Evolutionary conservation across 2,113 vertebrate species (phyloP).

Genomic region (Camelus dromedarius): DNA sequence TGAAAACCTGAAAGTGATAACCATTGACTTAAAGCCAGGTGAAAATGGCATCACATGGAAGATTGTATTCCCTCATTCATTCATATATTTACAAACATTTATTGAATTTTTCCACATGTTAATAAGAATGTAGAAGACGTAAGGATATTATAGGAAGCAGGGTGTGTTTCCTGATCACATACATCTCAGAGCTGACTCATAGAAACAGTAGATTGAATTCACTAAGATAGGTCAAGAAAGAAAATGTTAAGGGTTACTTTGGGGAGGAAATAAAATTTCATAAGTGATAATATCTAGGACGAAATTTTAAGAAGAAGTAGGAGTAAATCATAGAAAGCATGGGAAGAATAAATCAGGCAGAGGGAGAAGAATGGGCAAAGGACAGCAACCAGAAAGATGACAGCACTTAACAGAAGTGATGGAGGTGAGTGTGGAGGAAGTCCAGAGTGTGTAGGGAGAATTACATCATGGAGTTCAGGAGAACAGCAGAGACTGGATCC

Average conservation of each 20-base stretch:
- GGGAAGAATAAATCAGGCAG: background rate
- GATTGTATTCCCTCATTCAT: background rate
- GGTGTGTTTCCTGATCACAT: background rate
- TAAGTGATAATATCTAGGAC: no score
- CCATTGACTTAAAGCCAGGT: background rate
- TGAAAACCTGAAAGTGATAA: background rate
- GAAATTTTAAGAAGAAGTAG: background rate
- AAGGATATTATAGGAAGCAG: background rate
- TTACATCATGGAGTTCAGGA: no score
- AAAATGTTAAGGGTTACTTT: no score
- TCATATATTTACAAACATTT: background rate
- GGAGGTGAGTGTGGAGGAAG: background rate
- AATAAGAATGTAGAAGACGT: background rate
- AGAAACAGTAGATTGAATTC: background rate
- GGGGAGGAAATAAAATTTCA: no score
- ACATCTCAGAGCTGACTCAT: background rate
- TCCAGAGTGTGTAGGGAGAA: background rate
- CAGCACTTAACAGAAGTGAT: background rate
- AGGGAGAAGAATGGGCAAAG: background rate
- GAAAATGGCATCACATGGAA: background rate
- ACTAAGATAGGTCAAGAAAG: no score
- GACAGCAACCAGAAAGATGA: background rate
- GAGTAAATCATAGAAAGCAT: background rate
- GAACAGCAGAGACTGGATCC: background rate
- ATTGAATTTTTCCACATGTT: background rate